These are phyloP conservation scores for Ennomos erosarius DNA, from an alignment of 2,888 invertebrate species.

Conservation along the genomic window DNA sequence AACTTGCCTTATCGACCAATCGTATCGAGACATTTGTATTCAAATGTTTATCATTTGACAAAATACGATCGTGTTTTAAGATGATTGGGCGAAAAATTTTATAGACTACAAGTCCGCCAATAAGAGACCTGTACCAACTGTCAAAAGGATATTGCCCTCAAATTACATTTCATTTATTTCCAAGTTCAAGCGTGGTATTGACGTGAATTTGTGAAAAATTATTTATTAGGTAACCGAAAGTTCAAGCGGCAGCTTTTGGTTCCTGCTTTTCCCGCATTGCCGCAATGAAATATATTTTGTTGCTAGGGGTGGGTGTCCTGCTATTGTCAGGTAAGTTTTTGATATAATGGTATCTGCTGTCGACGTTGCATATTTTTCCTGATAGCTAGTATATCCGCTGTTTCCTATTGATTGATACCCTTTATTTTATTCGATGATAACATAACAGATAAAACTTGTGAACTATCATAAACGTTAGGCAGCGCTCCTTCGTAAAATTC, in stretches of 20 bases:
- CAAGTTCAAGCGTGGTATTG: neutral
- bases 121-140: slow-evolving; percentile 2
- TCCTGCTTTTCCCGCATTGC: slow-evolving; percentile 14
- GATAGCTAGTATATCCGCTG: too few species aligned
- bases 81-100: slow-evolving; percentile 49
- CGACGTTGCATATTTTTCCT: slow-evolving; percentile 41
- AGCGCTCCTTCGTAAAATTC: too few species aligned
- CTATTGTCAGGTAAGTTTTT: slow-evolving; percentile 70
- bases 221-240: slow-evolving; percentile 13
- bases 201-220: slow-evolving; percentile 6
- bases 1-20: slow-evolving; percentile 56
- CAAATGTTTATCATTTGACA: slow-evolving; percentile 61
- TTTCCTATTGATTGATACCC: too few species aligned
- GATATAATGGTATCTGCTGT: slow-evolving; percentile 10
- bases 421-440: too few species aligned
- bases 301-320: slow-evolving; percentile 67
- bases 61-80: slow-evolving; percentile 55
- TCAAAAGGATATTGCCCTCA: slow-evolving; percentile 10
- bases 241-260: slow-evolving; percentile 1
- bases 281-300: slow-evolving; percentile 72
- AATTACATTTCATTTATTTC: slow-evolving; percentile 6
- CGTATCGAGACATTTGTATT: slow-evolving; percentile 68
- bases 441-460: too few species aligned
- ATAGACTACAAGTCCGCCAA: slow-evolving; percentile 23
- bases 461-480: too few species aligned